Conservation (phyloP, 2,888 invertebrate genomes). For the Caenorhabditis drosophilae region DNA sequence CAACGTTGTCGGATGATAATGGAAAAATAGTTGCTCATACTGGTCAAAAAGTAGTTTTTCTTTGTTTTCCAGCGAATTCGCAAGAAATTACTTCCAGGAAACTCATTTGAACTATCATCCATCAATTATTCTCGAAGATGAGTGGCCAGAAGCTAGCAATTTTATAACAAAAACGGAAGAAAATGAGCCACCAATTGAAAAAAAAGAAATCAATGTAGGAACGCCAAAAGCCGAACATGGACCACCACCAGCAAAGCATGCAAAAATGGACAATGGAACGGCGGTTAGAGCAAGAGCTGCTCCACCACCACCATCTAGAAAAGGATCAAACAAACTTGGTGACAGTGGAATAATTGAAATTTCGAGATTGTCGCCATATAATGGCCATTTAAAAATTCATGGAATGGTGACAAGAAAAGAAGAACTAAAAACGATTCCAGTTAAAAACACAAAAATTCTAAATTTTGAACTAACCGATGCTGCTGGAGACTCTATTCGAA, state of each 20-base stretch:
- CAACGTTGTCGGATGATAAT: neutral
- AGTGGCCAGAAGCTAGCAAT: conserved; percentile 19
- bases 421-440: conserved; percentile 38
- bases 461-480: conserved; percentile 60
- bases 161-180: conserved; percentile 4
- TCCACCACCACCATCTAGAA: conserved; percentile 26
- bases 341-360: conserved; percentile 36
- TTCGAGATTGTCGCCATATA: conserved; percentile 42
- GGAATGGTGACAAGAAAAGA: conserved; percentile 56
- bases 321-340: conserved; percentile 6
- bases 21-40: conserved; percentile 6
- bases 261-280: conserved; percentile 15
- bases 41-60: too few relatives aligned
- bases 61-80: neutral
- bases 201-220: too few relatives aligned
- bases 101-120: conserved; percentile 3
- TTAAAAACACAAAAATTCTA: conserved; percentile 48
- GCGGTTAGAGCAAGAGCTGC: conserved; percentile 13
- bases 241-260: conserved; percentile 32
- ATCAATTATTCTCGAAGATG: conserved; percentile 12
- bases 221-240: conserved; percentile 22
- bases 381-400: conserved; percentile 44
- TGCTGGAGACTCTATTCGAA: conserved; percentile 45
- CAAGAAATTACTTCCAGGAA: neutral
- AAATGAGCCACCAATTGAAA: too few relatives aligned